Evolutionary conservation across 2,113 vertebrate genomes (phyloP), one percentile per base, ranked within the genome.

Genomic region (Amphiprion ocellaris): DNA sequence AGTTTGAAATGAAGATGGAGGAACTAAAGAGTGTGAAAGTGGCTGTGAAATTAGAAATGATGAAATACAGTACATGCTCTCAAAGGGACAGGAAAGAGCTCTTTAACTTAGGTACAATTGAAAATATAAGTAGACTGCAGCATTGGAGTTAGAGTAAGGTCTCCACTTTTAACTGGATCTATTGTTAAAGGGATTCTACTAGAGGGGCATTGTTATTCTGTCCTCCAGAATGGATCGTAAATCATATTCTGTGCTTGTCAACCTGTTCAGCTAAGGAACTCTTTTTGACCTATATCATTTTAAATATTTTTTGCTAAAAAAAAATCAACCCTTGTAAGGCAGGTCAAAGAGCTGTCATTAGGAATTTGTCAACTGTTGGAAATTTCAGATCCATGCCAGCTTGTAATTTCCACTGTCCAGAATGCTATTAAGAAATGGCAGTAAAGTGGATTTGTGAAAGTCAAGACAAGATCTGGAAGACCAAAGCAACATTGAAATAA

Each of bases 21-120:
- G 49, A 92, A 90, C 91, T 88, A 90, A 83, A 83, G 79, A 69
- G 73, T 79, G 81, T 87, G 77, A 89, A 88, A 83, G 78, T 68
- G 72, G 78, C 75, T 77, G 81, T 80, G 84, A 90, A 89, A 90
- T 77, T 69, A 69, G 73, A 54, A 73, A 77, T 82, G 84, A 90
- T 87, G 60, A 90, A 92, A 82, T 68, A 62, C 50, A 74, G 58
- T 24, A 73, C 24, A 67, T 83, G 28, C 64, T 78, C 82, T 79
- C 56, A 63, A 70, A 70, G 52, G 58, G 50, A 81, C 26, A 63
- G 17, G 17, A 23, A 80, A 28, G 23, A 79, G 63, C 55, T 82
- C 52, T 81, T 86, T 63, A 70, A 83, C 56, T 44, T 39, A 71
- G 44, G 50, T 24, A 19, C 39, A 63, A 77, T 39, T 58, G 47